A percentile compares a stretch with the other conserved stretches of the same genome.
Conservation (phyloP, 2,888 invertebrate genomes). For the Pristionchus entomophagus region DNA sequence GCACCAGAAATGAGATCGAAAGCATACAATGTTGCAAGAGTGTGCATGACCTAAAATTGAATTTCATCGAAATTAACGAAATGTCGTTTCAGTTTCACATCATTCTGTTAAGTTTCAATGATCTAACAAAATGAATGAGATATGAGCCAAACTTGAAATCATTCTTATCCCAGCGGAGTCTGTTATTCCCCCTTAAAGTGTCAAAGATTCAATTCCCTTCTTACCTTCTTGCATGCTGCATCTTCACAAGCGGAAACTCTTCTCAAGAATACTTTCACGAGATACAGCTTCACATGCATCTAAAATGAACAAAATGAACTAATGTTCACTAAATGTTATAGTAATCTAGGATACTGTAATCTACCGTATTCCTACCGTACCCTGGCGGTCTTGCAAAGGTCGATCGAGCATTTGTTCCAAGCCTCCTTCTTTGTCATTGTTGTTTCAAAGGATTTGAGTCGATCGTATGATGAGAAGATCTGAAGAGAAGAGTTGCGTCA, state of each 20-base stretch:
- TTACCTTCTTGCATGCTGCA: constrained; percentile 7
- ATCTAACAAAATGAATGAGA: not conserved
- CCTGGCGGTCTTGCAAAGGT: constrained; percentile 88
- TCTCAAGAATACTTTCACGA: constrained; percentile 83
- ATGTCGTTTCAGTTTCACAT: no score
- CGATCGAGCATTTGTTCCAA: constrained; percentile 90
- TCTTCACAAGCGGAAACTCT: constrained; percentile 79
- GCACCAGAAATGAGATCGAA: constrained; percentile 62
- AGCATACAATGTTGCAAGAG: constrained; percentile 58
- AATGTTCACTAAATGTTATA: no score
- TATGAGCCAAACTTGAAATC: no score
- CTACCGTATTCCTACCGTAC: constrained; percentile 77
- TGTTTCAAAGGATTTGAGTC: constrained; percentile 55
- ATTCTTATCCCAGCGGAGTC: no score
- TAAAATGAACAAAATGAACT: constrained; percentile 62
- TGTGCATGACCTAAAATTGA: constrained; percentile 16
- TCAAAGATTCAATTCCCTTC: not conserved
- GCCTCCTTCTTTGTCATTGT: constrained; percentile 84
- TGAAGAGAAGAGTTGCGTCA: constrained; percentile 13
- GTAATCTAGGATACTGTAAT: not conserved
- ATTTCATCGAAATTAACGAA: not conserved
- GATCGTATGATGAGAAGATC: constrained; percentile 67
- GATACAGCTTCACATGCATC: constrained; percentile 88
- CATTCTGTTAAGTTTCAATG: no score
- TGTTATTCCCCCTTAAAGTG: no score